Conservation (phyloP, 2,113 vertebrate species). For the Sprattus sprattus region DNA sequence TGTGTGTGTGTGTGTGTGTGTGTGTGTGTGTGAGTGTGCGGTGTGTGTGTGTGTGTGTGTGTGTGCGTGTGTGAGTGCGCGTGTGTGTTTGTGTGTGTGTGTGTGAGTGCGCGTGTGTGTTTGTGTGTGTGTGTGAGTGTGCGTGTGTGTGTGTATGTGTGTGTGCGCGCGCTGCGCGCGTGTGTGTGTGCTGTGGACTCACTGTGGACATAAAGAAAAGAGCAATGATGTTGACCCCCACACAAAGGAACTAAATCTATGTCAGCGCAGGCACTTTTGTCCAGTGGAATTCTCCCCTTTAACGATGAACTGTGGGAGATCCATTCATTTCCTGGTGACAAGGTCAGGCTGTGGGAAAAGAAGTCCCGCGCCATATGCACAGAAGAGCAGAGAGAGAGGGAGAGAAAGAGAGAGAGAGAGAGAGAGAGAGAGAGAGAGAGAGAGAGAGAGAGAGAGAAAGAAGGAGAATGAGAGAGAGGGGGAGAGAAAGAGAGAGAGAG, state of each 20-base stretch:
- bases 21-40: slow-evolving; percentile 1
- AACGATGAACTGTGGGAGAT: slow-evolving; percentile 80
- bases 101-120: slow-evolving; percentile 13
- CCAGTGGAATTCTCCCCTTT: slow-evolving; percentile 57
- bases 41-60: not conserved
- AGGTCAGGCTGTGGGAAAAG: slow-evolving; percentile 75
- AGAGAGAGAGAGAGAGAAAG: not conserved
- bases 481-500: not conserved
- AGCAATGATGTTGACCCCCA: slow-evolving; percentile 80
- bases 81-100: slow-evolving; percentile 2
- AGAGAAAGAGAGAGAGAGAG: slow-evolving; percentile 38
- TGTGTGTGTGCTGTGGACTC: slow-evolving; percentile 39
- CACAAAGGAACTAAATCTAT: slow-evolving; percentile 79
- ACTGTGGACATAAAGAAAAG: slow-evolving; percentile 62
- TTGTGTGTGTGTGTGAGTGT: not conserved
- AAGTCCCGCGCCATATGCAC: slow-evolving; percentile 72
- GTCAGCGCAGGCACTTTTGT: slow-evolving; percentile 67
- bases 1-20: not conserved
- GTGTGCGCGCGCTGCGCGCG: not conserved
- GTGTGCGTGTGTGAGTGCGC: not conserved
- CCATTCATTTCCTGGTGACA: slow-evolving; percentile 80
- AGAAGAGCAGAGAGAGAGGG: slow-evolving; percentile 52
- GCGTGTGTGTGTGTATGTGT: not conserved
- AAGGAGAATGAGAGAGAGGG: not conserved
- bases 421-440: not conserved